Evolutionary conservation across 1,140 invertebrate genomes (phyloP).

Genomic region (Akabosia matsudoensis): DNA sequence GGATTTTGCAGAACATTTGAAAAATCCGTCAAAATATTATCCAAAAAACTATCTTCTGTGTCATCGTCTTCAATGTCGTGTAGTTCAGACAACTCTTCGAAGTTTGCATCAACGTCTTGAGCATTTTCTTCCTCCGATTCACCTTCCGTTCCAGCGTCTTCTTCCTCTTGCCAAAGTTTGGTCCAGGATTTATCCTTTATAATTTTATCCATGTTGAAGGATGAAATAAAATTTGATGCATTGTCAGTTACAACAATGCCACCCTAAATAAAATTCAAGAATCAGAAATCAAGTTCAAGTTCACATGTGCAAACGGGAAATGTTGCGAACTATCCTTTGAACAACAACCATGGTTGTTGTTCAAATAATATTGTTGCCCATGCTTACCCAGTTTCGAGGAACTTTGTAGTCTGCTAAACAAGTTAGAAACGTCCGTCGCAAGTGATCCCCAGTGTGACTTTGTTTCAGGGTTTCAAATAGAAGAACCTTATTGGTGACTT

Average conservation of each 20-base stretch:
- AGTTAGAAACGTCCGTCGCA: neutral
- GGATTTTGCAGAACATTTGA: neutral
- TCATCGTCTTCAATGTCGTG: neutral
- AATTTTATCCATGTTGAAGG: neutral
- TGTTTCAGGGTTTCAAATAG: neutral
- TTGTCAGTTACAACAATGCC: neutral
- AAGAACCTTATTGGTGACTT: neutral
- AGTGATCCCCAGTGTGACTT: neutral
- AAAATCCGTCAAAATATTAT: neutral
- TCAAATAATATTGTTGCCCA: neutral
- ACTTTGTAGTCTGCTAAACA: neutral
- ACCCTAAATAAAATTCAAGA: neutral
- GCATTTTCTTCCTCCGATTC: neutral
- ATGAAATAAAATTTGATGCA: neutral
- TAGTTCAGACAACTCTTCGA: neutral
- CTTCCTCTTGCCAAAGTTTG: neutral
- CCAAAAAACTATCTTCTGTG: neutral
- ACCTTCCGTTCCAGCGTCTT: neutral
- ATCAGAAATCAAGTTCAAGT: no score
- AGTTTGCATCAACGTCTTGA: neutral
- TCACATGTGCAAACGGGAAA: no score
- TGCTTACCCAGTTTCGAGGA: neutral
- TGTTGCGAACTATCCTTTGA: no score
- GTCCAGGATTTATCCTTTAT: neutral
- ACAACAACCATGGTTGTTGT: slow-evolving; percentile 32